Base-by-base conservation (phyloP, 2,113 vertebrate genomes). In the Melozone crissalis region DNA sequence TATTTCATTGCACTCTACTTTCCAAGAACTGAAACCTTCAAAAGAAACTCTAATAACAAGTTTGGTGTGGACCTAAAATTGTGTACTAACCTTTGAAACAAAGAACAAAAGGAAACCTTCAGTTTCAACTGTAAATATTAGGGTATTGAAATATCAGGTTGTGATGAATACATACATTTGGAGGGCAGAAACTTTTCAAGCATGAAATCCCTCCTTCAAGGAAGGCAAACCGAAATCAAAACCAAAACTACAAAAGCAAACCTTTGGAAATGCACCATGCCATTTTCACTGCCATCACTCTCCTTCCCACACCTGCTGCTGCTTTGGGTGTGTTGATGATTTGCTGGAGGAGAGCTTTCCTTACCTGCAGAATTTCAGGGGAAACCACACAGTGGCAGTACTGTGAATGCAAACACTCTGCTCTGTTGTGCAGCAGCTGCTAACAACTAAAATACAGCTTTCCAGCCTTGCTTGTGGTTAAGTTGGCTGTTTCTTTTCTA, bases 341-440 rank as follows among this genome's bases (percentile, higher is more conserved):
- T 80, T 59, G 71, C 51, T 22, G 9, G 23, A 31, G 49, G 41
- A 69, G 5, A 27, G 49, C 22, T 90, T 80, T 78, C 65, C 73
- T 84, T 3, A 82, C 87, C 95, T 74, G 81, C 83, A 79, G 86
- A 61, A 69, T 93, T 96, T 87, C 92, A 93, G 73, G 51, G 86
- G 41, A 96, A 95, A 14, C 96, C 95, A 96, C 92, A 95, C 88
- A 92, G 94, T 91, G 92, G 95, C 94, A 97, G 94, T 96, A 76
- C 95, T 96, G 95, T 46, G 88, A 96, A 94, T 16, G 31, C 41
- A 94, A 94, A 89, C 35, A 51, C 82, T 49, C 6, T 16, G n/a
- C 6, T 89, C 52, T 43, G 54, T 69, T 89, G 80, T 89, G 69
- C 52, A 58, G 73, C 31, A 28, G 12, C 78, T 86, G 65, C 79